Evolutionary conservation across 1,140 invertebrate species (phyloP).

Genomic region (Ptiloglossa arizonensis): DNA sequence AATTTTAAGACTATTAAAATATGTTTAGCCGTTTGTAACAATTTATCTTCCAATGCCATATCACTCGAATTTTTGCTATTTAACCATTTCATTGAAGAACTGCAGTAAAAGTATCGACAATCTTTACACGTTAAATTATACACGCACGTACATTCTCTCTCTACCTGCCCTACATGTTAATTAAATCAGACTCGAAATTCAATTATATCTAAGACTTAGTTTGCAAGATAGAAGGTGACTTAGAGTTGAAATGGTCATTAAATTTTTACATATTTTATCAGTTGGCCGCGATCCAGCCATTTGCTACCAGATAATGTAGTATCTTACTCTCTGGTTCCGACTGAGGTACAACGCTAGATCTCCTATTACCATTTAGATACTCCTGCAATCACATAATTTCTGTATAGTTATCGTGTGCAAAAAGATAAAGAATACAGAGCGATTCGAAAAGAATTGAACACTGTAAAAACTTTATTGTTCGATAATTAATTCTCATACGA

Average conservation of each 20-base stretch:
- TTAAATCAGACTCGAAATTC: constrained; percentile 57
- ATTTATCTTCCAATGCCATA: neutral
- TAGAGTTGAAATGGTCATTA: constrained; percentile 67
- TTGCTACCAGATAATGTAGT: constrained; percentile 80
- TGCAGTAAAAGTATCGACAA: constrained; percentile 29
- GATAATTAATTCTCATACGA: too few relatives aligned
- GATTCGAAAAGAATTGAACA: constrained; percentile 2
- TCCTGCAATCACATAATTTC: constrained; percentile 70
- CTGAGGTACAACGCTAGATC: constrained; percentile 75
- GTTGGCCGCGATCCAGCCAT: constrained; percentile 80
- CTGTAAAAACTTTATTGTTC: too few relatives aligned
- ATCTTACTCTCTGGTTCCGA: constrained; percentile 81
- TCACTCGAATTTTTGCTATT: neutral
- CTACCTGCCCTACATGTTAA: constrained; percentile 46
- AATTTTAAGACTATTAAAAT: neutral
- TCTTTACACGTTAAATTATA: constrained; percentile 30
- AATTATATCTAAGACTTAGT: constrained; percentile 66
- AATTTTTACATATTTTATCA: constrained; percentile 68
- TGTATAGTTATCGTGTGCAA: constrained; percentile 21
- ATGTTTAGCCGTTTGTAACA: neutral
- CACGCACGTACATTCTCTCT: constrained; percentile 32
- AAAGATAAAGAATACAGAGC: neutral
- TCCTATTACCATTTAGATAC: constrained; percentile 79
- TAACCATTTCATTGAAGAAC: neutral
- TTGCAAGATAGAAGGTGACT: constrained; percentile 73